A percentile compares a stretch with the other conserved stretches of the same genome.
phyloP scores from a whole-genome alignment of 2,888 invertebrate genomes.

The Syrista parreyssii region DNA sequence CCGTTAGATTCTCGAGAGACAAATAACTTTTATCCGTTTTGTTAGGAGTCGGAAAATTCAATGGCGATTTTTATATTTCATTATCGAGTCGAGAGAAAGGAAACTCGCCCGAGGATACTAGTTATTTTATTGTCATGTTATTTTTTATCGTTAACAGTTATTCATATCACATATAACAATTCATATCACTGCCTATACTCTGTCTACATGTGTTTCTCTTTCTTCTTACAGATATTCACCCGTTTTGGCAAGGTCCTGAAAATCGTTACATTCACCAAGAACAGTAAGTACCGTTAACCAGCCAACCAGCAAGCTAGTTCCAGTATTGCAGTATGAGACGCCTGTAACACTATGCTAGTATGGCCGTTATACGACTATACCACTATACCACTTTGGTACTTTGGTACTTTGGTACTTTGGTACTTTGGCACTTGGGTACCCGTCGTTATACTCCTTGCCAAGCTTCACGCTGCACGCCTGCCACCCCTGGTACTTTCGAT shows the following conservation, averaged over 20 bases:
- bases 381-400: slow-evolving; percentile 43
- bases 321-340: background rate
- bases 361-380: background rate
- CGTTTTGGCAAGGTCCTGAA: slow-evolving; percentile 98
- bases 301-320: background rate
- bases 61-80: background rate
- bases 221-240: slow-evolving; percentile 89
- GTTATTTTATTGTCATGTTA: background rate
- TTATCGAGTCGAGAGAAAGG: background rate
- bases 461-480: slow-evolving; percentile 22
- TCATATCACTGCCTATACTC: background rate
- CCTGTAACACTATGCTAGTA: slow-evolving; percentile 14
- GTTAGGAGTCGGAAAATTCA: background rate
- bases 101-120: background rate
- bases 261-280: slow-evolving; percentile 99
- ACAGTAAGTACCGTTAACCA: slow-evolving; percentile 81
- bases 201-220: slow-evolving; percentile 17
- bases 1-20: background rate
- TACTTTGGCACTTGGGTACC: slow-evolving; percentile 19
- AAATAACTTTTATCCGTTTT: background rate
- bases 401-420: slow-evolving; percentile 19
- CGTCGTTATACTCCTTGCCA: slow-evolving; percentile 14
- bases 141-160: background rate
- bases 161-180: background rate
- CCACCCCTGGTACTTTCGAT: slow-evolving; percentile 45